Evolutionary conservation across 2,113 vertebrate species (phyloP).

Genomic region (Catharus fuscescens): DNA sequence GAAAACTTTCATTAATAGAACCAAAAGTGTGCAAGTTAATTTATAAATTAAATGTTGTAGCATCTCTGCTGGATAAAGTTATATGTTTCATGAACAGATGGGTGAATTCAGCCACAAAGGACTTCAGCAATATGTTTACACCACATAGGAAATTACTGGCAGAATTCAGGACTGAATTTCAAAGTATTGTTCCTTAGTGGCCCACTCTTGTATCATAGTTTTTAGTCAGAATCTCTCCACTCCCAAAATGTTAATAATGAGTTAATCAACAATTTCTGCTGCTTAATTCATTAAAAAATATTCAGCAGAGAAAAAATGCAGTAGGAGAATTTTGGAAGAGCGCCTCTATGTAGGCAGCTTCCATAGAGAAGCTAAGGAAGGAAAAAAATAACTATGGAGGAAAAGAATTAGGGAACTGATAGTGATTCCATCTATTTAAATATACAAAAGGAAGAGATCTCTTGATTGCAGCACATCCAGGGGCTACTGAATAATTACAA

Average conservation of each 20-base stretch:
- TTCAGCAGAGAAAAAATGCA: background rate
- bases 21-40: background rate
- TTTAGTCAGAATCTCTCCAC: background rate
- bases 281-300: background rate
- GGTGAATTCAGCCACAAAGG: background rate
- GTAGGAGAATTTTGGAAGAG: background rate
- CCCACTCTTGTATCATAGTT: background rate
- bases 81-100: background rate
- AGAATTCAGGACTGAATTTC: background rate
- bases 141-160: background rate
- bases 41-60: background rate
- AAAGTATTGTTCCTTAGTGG: background rate
- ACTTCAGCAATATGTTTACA: background rate
- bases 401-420: background rate
- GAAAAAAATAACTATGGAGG: background rate
- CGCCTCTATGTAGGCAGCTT: background rate
- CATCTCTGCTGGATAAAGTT: background rate
- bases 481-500: background rate
- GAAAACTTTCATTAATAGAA: background rate
- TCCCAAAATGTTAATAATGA: background rate
- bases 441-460: background rate
- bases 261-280: background rate
- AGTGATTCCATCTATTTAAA: background rate
- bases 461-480: background rate
- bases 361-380: background rate